Evolutionary conservation across 35 echinoderm and acorn worm species (phyloP).

Genomic region (Apostichopus californicus): DNA sequence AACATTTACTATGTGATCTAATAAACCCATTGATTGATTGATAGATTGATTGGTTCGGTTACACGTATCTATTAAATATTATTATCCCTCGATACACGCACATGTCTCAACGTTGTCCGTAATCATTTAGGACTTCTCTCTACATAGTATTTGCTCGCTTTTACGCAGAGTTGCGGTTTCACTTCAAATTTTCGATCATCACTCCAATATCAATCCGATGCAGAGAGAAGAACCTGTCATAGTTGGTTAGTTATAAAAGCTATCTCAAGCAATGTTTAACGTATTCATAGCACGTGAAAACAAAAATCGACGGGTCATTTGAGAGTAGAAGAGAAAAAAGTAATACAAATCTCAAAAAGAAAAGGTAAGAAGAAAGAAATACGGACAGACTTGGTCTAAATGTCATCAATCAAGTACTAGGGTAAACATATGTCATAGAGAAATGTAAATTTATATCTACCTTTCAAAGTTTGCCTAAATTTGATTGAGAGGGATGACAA

Average conservation of each 20-base stretch:
- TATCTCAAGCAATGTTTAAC: neutral
- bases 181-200: slow-evolving; percentile 1
- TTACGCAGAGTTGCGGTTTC: neutral
- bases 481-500: neutral
- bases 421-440: neutral
- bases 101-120: no score
- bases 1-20: no score
- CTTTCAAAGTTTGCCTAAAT: neutral
- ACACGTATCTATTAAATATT: no score
- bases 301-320: neutral
- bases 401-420: neutral
- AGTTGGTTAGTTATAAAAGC: neutral
- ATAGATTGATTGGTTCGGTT: no score
- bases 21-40: no score
- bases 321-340: neutral
- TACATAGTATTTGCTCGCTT: neutral
- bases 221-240: neutral
- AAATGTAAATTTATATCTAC: slow-evolving; percentile 2
- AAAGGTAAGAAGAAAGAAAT: neutral
- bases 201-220: neutral
- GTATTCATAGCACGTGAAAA: neutral
- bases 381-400: neutral
- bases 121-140: no score
- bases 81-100: no score
- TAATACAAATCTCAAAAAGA: neutral